Percentiles rank a stretch among this genome's conserved stretches.
Evolutionary conservation across 2,113 vertebrate species (phyloP).

Genomic region (Alethe castanea): DNA sequence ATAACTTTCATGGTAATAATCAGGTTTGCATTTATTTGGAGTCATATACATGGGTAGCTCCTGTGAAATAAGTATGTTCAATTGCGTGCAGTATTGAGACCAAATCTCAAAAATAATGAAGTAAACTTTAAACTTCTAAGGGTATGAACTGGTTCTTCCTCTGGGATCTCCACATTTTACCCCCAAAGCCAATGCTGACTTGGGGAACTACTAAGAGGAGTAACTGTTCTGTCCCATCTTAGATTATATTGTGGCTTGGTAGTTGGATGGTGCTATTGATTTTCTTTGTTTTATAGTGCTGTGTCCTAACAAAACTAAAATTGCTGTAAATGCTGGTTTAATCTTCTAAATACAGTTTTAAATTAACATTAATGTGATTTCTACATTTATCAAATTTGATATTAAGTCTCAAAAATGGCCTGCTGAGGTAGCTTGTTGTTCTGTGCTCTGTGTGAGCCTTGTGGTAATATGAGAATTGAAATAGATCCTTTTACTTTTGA

Average conservation of each 20-base stretch:
- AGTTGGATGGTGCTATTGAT: neutral
- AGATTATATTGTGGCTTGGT: neutral
- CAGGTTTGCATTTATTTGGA: neutral
- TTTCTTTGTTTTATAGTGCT: neutral
- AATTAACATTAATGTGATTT: neutral
- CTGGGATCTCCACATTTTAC: neutral
- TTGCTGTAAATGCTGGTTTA: neutral
- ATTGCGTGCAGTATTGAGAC: neutral
- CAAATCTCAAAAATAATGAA: neutral
- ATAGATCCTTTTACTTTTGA: neutral
- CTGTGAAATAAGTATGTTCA: accelerated
- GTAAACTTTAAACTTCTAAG: neutral
- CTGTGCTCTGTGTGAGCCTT: neutral
- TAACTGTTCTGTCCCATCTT: neutral
- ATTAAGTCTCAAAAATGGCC: neutral
- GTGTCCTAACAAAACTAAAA: neutral
- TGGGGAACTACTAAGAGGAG: neutral
- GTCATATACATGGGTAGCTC: neutral
- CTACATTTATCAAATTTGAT: neutral
- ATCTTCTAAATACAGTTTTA: neutral
- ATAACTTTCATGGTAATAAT: neutral
- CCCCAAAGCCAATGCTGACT: neutral
- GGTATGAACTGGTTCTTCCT: neutral
- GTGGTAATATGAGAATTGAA: neutral
- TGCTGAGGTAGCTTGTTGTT: neutral